phyloP scores from a whole-genome alignment of 2,888 invertebrate species.

The Melieria omissa region DNA sequence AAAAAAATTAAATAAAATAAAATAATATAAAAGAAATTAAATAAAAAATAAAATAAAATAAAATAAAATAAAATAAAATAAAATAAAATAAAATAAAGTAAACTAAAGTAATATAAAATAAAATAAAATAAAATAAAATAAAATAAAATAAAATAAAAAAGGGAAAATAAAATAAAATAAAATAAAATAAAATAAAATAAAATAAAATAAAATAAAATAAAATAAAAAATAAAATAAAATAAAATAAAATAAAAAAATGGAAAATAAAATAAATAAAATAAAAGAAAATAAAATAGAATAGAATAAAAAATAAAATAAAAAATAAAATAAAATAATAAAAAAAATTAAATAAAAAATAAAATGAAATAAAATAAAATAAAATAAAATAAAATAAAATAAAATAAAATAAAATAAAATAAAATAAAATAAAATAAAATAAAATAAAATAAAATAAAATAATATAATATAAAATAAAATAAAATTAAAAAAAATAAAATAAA shows the following conservation, averaged over 20 bases:
- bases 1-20: not conserved
- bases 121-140: not conserved
- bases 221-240: conserved; percentile 25
- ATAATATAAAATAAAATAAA: no score
- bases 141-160: not conserved
- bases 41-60: not conserved
- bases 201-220: conserved; percentile 24
- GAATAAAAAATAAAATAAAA: no score
- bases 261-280: no score
- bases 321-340: conserved; percentile 20
- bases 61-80: no score
- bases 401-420: no score
- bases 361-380: conserved; percentile 1
- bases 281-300: no score
- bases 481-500: no score
- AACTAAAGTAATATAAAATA: conserved; percentile 6
- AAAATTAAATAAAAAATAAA: conserved; percentile 1
- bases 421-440: no score
- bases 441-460: no score
- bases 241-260: conserved; percentile 11
- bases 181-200: conserved; percentile 23
- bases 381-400: not conserved
- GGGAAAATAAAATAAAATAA: conserved; percentile 17
- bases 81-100: no score
- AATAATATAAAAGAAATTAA: conserved; percentile 4